Conservation (phyloP, 2,888 invertebrate species). For the Oscheius sp. region DNA sequence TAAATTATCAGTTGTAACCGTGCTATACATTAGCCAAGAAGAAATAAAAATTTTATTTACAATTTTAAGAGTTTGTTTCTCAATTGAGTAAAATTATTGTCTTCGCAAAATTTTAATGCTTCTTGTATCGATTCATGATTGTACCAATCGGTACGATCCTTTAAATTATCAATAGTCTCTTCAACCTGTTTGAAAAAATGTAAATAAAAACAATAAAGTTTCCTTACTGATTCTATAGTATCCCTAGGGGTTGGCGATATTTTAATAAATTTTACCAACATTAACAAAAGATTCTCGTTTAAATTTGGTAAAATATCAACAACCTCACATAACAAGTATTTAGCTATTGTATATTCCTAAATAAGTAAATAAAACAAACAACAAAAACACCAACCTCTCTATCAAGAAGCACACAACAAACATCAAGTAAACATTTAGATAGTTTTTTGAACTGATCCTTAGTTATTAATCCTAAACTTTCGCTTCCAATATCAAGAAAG, state of each 20-base stretch:
- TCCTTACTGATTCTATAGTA: no score
- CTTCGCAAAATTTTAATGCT: neutral
- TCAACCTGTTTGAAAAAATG: neutral
- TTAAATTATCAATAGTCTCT: neutral
- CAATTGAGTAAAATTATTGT: neutral
- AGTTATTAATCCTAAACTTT: slow-evolving; percentile 6
- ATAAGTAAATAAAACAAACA: neutral
- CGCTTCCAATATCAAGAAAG: slow-evolving; percentile 25
- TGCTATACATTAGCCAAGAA: neutral
- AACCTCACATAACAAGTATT: slow-evolving; percentile 4
- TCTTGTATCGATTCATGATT: neutral
- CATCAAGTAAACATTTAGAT: neutral
- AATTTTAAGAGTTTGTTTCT: no score
- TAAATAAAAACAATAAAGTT: neutral
- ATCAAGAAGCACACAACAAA: slow-evolving; percentile 8
- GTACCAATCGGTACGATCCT: slow-evolving; percentile 18
- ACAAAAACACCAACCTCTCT: neutral
- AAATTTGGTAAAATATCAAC: slow-evolving; percentile 7
- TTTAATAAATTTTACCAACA: slow-evolving; percentile 7
- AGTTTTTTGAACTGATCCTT: slow-evolving; percentile 9
- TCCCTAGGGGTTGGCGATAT: neutral
- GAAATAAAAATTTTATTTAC: neutral
- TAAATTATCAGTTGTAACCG: neutral
- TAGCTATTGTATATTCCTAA: slow-evolving; percentile 3
- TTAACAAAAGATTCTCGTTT: neutral